These are phyloP conservation scores for Malurus cyaneus DNA, from an alignment of 2,113 vertebrate genomes.

Conservation along the genomic window DNA sequence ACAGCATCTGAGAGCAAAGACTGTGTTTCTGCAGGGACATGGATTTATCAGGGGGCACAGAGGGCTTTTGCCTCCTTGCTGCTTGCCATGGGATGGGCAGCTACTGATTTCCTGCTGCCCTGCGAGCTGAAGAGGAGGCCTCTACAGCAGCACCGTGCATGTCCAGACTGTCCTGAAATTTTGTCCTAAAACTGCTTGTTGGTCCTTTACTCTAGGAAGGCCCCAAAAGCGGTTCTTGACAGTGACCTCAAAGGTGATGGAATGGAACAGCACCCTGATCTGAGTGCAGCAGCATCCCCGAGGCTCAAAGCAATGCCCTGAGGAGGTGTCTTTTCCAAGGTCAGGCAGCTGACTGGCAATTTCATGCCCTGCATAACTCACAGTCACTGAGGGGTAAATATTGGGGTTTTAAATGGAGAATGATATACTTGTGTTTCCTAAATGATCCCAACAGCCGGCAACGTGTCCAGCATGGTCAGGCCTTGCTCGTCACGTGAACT, in stretches of 20 bases:
- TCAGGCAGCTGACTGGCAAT: not conserved
- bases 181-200: not conserved
- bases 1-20: not conserved
- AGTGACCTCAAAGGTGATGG: not conserved
- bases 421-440: not conserved
- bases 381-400: not conserved
- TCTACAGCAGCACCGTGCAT: not conserved
- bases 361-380: not conserved
- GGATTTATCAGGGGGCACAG: not conserved
- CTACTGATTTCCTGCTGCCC: not conserved
- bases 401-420: not conserved
- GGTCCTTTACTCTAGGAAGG: not conserved
- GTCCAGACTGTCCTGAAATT: not conserved
- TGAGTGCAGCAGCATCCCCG: not conserved
- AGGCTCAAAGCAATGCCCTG: not conserved
- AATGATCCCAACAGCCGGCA: fast-evolving
- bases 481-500: not conserved
- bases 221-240: too few species aligned
- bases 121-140: not conserved
- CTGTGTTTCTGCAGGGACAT: not conserved
- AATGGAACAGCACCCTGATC: not conserved
- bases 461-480: not conserved
- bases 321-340: not conserved
- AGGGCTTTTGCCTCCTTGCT: not conserved
- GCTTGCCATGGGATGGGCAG: not conserved